Conservation (phyloP, 2,888 invertebrate genomes). For the Nephrotoma appendiculata region DNA sequence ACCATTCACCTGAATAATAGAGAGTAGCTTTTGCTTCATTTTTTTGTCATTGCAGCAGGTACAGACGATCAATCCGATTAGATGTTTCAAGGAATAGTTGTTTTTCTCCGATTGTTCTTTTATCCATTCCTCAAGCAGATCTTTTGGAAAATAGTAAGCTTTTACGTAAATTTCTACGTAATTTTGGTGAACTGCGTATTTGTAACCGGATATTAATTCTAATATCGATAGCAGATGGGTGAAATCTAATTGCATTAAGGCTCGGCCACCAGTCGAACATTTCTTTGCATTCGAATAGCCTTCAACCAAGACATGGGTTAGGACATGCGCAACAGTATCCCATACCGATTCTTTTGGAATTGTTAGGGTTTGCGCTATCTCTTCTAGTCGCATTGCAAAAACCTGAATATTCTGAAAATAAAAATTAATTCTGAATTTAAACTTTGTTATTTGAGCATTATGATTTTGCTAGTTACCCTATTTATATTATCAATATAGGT, state of each 20-base stretch:
- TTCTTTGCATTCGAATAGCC: slow-evolving; percentile 80
- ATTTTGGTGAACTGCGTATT: slow-evolving; percentile 74
- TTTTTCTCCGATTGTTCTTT: slow-evolving; percentile 67
- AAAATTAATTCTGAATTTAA: not conserved
- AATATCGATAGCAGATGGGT: slow-evolving; percentile 84
- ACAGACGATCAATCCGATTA: slow-evolving; percentile 68
- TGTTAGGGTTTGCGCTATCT: slow-evolving; percentile 52
- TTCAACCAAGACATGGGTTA: slow-evolving; percentile 82
- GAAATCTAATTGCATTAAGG: slow-evolving; percentile 95
- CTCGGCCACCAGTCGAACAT: slow-evolving; percentile 91
- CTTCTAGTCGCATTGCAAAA: slow-evolving; percentile 63
- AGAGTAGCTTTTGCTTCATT: slow-evolving; percentile 61
- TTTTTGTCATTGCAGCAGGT: slow-evolving; percentile 81
- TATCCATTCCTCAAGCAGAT: slow-evolving; percentile 79
- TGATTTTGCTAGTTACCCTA: slow-evolving; percentile 30
- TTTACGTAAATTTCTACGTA: slow-evolving; percentile 93
- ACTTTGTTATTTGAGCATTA: not conserved
- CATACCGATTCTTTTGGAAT: slow-evolving; percentile 63
- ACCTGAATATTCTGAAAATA: slow-evolving; percentile 38
- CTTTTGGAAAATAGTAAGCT: slow-evolving; percentile 86
- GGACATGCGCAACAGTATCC: slow-evolving; percentile 74
- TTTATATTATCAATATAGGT: slow-evolving; percentile 69
- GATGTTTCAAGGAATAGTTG: slow-evolving; percentile 81
- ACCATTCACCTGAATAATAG: slow-evolving; percentile 43
- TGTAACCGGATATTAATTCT: slow-evolving; percentile 69